Evolutionary conservation across 2,113 vertebrate species (phyloP), one percentile per base, ranked within the genome.

Genomic region (Acanthochromis polyacanthus): DNA sequence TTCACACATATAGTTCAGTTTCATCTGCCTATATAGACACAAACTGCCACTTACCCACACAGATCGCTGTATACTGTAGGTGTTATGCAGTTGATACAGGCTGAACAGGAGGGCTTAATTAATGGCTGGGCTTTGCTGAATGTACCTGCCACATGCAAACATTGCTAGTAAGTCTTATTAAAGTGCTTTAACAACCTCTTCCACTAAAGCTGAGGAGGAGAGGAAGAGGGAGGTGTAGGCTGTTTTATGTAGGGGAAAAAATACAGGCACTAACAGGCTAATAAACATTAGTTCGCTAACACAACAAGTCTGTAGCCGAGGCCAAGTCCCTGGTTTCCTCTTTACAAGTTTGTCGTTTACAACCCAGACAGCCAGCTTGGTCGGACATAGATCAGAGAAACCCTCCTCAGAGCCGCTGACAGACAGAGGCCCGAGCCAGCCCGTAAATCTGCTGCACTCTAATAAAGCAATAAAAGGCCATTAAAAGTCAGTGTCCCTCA

Each of bases 391-490:
- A 85, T 86, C 77, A 88, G 79, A 78, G 56, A 72, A 63, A 17
- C 63, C 65, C 79, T 88, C 78, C 81, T 66, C 75, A 38, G 66
- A 51, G 74, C 68, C 15, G 23, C 73, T 72, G 82, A 83, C 78
- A 87, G 82, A 83, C 87, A 71, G 72, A 82, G 80, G 80, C 76
- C 75, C 14, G 15, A 43, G 52, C 79, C 0, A n/a, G 63, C 68
- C 88, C 61, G 60, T 93, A 91, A 93, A 92, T 93, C 86, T 76
- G 50, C 65, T 58, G 11, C 88, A 66, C 85, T 88, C 86, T 93
- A 91, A 92, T 90, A 91, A 89, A 89, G 85, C 88, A 85, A 90
- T 92, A 89, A 92, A 88, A 76, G 84, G 63, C 84, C 69, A 73
- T 91, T 92, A 88, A 90, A 92, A 88, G 80, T 89, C 85, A 83